Base-by-base conservation (phyloP, 2,888 invertebrate species). In the Xylota segnis region DNA sequence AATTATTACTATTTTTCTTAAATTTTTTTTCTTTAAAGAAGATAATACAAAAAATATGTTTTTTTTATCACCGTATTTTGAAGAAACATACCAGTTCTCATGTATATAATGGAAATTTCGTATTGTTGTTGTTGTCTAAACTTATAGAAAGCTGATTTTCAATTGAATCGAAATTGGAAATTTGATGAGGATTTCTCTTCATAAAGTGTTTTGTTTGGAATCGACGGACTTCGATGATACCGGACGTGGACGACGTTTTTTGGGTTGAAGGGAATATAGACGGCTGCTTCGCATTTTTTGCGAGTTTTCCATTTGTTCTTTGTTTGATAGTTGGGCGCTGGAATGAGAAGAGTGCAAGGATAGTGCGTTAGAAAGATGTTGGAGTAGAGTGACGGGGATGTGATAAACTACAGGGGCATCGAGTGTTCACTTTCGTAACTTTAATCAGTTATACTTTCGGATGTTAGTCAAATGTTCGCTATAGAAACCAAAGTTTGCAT, bases 131-230 rank as follows among this genome's bases (percentile, higher is more conserved):
- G 56, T 58, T 37, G 47, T 58, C 50, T 43, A 14, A 23, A 14
- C 40, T 75, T 76, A 63, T 43, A 34, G 12, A 18, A 52, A 32
- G 32, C 32, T 40, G 16, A 70, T 56, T 58, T 71, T 58, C 16
- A 68, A 63, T 63, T 7, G 65, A 52, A 66, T 37, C 50, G 70
- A 58, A 12, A 52, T 71, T 45, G 10, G 45, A 54, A 66, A 56
- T 68, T 37, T 66, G 34, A 66, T 54, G 43, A n/a, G 43, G 66
- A 72, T 82, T 82, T 86, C 82, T 74, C 86, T 88, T 91, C 91
- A 92, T 88, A 92, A 91, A 81, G 92, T 91, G 59, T 92, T 90
- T 88, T 92, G 92, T 88, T 92, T 92, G 88, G 88, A 89, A 45
- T 90, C 90, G 74, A 88, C 88, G 76, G 90, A 88, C 74, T 90